phyloP scores from a whole-genome alignment of 2,888 invertebrate genomes.

The Lochmaea crataegi region DNA sequence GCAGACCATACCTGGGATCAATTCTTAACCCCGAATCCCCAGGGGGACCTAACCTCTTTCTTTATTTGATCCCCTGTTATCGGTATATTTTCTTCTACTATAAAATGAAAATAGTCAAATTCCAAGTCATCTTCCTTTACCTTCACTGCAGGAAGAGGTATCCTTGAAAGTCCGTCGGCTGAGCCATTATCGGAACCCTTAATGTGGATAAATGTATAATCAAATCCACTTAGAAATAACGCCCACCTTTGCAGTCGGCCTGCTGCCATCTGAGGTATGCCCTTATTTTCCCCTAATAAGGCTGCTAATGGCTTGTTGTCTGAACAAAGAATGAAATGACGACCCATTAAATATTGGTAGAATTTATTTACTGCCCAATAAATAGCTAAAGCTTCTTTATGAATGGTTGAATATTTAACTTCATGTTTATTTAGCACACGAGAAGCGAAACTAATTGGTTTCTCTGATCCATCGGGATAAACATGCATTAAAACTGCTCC shows the following conservation, averaged over 20 bases:
- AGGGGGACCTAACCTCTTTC: constrained; percentile 27
- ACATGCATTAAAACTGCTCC: constrained; percentile 30
- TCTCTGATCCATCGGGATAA: constrained; percentile 28
- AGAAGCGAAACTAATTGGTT: constrained; percentile 31
- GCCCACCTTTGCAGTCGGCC: constrained; percentile 32
- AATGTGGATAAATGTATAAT: constrained; percentile 29
- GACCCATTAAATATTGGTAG: constrained; percentile 27
- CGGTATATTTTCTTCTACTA: constrained; percentile 17
- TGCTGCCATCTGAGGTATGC: constrained; percentile 33
- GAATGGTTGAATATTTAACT: constrained; percentile 23
- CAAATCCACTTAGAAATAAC: constrained; percentile 32
- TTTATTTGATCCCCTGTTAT: constrained; percentile 15
- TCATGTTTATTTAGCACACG: constrained; percentile 24
- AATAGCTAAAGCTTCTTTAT: constrained; percentile 16
- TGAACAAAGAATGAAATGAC: constrained; percentile 28
- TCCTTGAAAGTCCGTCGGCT: constrained; percentile 27
- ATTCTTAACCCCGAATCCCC: no score
- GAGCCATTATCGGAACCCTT: constrained; percentile 25
- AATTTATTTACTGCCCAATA: constrained; percentile 3
- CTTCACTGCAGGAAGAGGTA: constrained; percentile 19
- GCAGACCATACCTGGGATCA: no score
- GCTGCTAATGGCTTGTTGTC: constrained; percentile 28
- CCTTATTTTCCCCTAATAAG: constrained; percentile 28
- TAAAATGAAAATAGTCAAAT: constrained; percentile 27
- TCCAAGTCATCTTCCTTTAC: constrained; percentile 4